A percentile compares a stretch with the other conserved stretches of the same genome.
Evolutionary conservation across 2,888 invertebrate genomes (phyloP).

Genomic region (Alentia gelatinosa): DNA sequence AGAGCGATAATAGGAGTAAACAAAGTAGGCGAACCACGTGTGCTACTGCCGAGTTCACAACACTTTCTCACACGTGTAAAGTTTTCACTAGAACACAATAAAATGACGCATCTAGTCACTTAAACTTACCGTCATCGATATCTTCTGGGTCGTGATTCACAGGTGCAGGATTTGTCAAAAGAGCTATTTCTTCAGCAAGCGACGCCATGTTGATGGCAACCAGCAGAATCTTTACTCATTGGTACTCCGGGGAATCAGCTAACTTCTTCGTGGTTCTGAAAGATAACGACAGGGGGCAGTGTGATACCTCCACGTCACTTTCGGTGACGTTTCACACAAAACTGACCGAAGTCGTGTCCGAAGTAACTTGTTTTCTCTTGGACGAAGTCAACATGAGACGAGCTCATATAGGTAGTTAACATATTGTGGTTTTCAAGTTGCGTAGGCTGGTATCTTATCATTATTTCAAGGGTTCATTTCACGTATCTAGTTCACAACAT

Average conservation of each 20-base stretch:
- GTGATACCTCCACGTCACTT: neutral
- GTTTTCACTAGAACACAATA: no score
- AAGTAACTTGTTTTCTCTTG: neutral
- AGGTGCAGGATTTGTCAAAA: slow-evolving; percentile 56
- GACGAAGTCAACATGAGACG: slow-evolving; percentile 21
- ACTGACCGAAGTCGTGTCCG: neutral
- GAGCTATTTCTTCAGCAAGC: slow-evolving; percentile 55
- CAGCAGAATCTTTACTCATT: neutral
- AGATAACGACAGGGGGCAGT: neutral
- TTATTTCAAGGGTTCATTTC: no score
- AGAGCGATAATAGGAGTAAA: neutral
- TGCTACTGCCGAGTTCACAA: no score
- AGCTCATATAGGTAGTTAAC: slow-evolving; percentile 39
- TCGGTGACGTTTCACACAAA: neutral
- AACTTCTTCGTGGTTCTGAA: neutral
- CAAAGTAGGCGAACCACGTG: neutral
- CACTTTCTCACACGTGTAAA: no score
- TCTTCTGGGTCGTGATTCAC: slow-evolving; percentile 56
- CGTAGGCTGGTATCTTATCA: no score
- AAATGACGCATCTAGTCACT: no score
- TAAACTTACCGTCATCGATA: slow-evolving; percentile 57
- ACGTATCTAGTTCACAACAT: no score
- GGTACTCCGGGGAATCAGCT: neutral
- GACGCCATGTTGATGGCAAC: slow-evolving; percentile 29
- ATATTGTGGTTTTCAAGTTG: no score